Evolutionary conservation across 2,113 vertebrate genomes (phyloP), one percentile per base, ranked within the genome.

Genomic region (Ciconia boyciana): DNA sequence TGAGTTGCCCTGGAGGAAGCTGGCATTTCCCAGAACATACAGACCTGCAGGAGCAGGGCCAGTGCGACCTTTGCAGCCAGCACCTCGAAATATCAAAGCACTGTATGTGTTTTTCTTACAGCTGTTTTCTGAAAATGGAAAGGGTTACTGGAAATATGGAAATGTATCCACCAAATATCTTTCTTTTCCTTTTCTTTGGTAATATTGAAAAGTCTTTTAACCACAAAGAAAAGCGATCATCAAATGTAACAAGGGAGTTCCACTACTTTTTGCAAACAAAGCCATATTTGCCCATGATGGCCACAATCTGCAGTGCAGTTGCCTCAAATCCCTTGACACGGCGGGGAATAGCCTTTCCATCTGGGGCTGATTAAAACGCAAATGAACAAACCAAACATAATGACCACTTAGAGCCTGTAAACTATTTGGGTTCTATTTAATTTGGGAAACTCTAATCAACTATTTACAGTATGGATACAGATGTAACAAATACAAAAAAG

Each of bases 11-110:
- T 39, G 36, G 36, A 39, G 32, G 78, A 31, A 75, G 39, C 26
- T 79, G 82, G 41, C 13, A 9, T 61, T 90, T 88, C 54, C 75
- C 65, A 79, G 70, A 31, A 43, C 24, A 7, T 2, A 4, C 3
- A 62, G 69, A 51, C 52, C 21, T 25, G 18, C 36, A 34, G 72
- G 36, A 89, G 22, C 7, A 4, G 17, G 43, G 13, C 55, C 21
- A 7, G 2, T 2, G 28, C 0, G 3, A 52, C 39, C 24, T 51
- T 43, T 49, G 25, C 29, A 51, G 10, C 36, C 29, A 49, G 13
- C 12, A 62, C 51, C 29, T 54, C 26, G 11, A 65, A 84, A 65
- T 65, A 36, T 19, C 52, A 28, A 75, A 65, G 12, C 8, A 1
- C 5, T 18, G 5, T 1, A 8, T 8, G 43, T 66, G 60, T 9